Conservation (phyloP, 2,113 vertebrate genomes). For the Serilophus lunatus region DNA sequence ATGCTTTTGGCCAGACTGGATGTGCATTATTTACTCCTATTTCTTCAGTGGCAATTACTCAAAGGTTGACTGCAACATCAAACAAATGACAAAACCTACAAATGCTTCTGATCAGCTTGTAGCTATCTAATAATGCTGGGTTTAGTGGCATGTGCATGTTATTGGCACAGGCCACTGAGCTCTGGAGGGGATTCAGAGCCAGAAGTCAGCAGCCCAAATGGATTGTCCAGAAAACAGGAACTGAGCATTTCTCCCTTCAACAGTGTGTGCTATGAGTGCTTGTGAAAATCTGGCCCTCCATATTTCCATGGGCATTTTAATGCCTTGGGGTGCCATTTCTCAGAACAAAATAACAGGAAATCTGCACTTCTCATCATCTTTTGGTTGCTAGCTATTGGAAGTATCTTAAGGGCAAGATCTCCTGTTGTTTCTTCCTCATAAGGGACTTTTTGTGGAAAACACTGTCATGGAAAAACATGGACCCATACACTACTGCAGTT, state of each 20-base stretch:
- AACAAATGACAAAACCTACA: conserved; percentile 4
- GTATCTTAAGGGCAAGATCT: background rate
- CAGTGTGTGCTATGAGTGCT: background rate
- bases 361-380: conserved; percentile 30
- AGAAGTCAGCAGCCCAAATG: background rate
- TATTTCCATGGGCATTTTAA: conserved; percentile 14
- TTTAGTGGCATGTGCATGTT: background rate
- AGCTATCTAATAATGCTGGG: background rate
- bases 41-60: conserved; percentile 19
- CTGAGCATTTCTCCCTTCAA: background rate
- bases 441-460: background rate
- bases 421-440: conserved; percentile 17
- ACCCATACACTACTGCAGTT: background rate
- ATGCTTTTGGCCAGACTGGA: background rate
- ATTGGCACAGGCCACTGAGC: background rate
- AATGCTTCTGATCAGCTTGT: conserved; percentile 1
- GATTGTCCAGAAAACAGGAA: background rate
- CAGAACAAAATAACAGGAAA: background rate
- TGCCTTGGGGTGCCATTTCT: conserved; percentile 10
- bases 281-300: background rate
- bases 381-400: background rate
- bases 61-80: background rate
- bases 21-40: background rate
- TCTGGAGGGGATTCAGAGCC: background rate
- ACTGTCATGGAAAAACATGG: background rate